These are phyloP conservation scores for Fragum fragum DNA, from an alignment of 2,888 invertebrate species.

Conservation along the genomic window DNA sequence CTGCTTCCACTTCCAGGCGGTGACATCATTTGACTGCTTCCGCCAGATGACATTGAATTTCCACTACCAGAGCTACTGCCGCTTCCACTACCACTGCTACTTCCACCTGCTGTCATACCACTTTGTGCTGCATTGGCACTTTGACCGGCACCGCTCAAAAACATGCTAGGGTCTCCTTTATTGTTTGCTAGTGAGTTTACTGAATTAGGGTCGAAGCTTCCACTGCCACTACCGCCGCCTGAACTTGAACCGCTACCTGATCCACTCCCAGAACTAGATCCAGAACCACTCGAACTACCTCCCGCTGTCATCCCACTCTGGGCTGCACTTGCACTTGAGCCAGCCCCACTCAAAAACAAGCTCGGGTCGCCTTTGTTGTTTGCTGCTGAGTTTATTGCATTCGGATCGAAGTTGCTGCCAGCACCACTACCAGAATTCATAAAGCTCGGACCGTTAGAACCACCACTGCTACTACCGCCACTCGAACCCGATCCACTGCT, in stretches of 20 bases:
- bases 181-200: slow-evolving; percentile 64
- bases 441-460: slow-evolving; percentile 30
- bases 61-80: slow-evolving; percentile 28
- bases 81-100: slow-evolving; percentile 30
- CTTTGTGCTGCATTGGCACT: slow-evolving; percentile 43
- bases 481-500: not conserved
- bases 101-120: slow-evolving; percentile 44
- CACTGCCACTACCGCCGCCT: slow-evolving; percentile 43
- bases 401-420: slow-evolving; percentile 19
- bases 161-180: slow-evolving; percentile 65
- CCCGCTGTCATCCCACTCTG: slow-evolving; percentile 17
- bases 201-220: slow-evolving; percentile 61
- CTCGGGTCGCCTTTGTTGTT: slow-evolving; percentile 25
- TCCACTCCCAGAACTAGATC: slow-evolving; percentile 17
- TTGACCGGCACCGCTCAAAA: slow-evolving; percentile 57
- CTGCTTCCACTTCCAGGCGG: not conserved
- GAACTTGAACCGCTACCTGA: slow-evolving; percentile 33
- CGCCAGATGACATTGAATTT: slow-evolving; percentile 26
- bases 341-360: slow-evolving; percentile 19
- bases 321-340: slow-evolving; percentile 16
- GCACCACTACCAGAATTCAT: slow-evolving; percentile 24
- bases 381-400: slow-evolving; percentile 11
- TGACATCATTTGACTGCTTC: slow-evolving; percentile 17
- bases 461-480: not conserved
- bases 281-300: slow-evolving; percentile 5